Evolutionary conservation across 2,797 vertebrate genomes (phyloP).

Genomic region (Thalassophryne amazonica): DNA sequence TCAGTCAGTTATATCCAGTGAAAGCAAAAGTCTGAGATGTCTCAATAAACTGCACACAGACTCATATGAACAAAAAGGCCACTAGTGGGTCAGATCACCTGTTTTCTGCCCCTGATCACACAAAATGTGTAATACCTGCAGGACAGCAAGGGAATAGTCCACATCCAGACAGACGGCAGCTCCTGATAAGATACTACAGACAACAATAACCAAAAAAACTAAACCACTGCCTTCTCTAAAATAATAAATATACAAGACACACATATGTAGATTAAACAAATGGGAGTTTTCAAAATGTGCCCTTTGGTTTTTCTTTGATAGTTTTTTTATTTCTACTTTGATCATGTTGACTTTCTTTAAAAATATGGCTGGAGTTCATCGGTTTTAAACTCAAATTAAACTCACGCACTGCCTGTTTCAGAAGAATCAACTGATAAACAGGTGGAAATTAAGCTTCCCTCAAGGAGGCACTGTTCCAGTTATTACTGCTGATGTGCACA

Average conservation of each 20-base stretch:
- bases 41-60: conserved; percentile 35
- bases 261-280: background rate
- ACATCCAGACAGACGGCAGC: background rate
- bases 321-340: conserved; percentile 21
- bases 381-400: conserved; percentile 12
- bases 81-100: conserved; percentile 66
- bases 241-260: background rate
- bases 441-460: background rate
- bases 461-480: conserved; percentile 49
- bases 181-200: no score
- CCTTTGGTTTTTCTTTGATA: conserved; percentile 57
- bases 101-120: conserved; percentile 49
- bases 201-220: background rate
- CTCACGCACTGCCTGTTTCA: conserved; percentile 1
- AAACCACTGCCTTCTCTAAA: background rate
- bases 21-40: conserved; percentile 22
- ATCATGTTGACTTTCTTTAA: conserved; percentile 9
- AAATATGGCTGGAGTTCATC: background rate
- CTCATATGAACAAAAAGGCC: conserved; percentile 65
- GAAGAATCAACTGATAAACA: conserved; percentile 9
- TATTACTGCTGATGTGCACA: conserved; percentile 18
- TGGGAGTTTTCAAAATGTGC: conserved; percentile 26
- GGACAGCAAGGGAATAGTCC: conserved; percentile 21
- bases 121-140: conserved; percentile 32
- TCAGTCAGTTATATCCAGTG: conserved; percentile 13